Evolutionary conservation across 2,113 vertebrate genomes (phyloP).

Genomic region (Isichthys henryi): DNA sequence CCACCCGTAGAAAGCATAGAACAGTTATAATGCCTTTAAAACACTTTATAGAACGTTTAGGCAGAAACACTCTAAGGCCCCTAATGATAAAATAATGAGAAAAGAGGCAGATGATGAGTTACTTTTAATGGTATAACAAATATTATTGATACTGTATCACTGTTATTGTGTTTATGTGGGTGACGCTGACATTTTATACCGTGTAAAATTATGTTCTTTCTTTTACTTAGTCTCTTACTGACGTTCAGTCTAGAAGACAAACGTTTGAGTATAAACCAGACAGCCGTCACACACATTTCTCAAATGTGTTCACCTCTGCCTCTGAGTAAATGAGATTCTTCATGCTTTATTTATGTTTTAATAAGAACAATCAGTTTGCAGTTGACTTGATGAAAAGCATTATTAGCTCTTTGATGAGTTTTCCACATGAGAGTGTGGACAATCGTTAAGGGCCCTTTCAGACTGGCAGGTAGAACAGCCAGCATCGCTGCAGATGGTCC

Average conservation of each 20-base stretch:
- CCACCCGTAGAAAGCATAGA: neutral
- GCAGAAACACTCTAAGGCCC: neutral
- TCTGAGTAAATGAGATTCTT: slow-evolving; percentile 43
- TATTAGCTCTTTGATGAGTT: slow-evolving; percentile 91
- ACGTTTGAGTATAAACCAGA: neutral
- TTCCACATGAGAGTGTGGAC: slow-evolving; percentile 79
- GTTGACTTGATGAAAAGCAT: slow-evolving; percentile 84
- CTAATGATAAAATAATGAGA: neutral
- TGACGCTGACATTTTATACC: neutral
- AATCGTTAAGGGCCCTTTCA: slow-evolving; percentile 44
- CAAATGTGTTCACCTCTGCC: slow-evolving; percentile 9
- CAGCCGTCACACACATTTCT: neutral
- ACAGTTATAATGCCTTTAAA: neutral
- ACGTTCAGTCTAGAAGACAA: neutral
- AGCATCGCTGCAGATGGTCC: neutral
- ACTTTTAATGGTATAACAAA: neutral
- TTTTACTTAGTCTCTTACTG: neutral
- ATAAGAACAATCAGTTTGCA: slow-evolving; percentile 52
- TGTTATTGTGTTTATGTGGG: neutral
- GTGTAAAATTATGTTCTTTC: neutral
- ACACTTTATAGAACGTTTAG: neutral
- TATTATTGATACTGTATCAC: neutral
- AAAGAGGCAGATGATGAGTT: neutral
- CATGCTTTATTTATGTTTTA: slow-evolving; percentile 39
- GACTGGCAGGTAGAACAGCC: slow-evolving; percentile 14